These are phyloP conservation scores for Vanessa atalanta DNA, from an alignment of 1,140 invertebrate species.

Conservation along the genomic window DNA sequence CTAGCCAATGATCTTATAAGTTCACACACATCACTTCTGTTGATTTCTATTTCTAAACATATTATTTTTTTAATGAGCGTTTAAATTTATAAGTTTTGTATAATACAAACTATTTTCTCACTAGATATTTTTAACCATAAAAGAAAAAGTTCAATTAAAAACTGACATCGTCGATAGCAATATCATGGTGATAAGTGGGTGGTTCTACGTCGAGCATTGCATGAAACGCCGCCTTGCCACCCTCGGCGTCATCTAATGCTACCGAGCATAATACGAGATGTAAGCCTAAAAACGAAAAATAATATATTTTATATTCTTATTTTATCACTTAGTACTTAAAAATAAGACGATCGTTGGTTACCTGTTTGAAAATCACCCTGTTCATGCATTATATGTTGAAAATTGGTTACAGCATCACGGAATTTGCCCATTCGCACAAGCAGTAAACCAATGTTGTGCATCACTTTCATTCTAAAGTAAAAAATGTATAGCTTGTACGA, in stretches of 20 bases:
- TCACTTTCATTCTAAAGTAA: constrained; percentile 92
- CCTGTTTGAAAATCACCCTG: constrained; percentile 92
- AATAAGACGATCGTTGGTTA: constrained; percentile 37
- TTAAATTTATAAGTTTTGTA: too few species aligned
- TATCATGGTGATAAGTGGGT: constrained; percentile 67
- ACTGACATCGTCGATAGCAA: constrained; percentile 68
- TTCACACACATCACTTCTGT: too few species aligned
- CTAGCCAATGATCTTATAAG: too few species aligned
- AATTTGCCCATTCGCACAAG: constrained; percentile 98
- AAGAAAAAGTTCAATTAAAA: not conserved
- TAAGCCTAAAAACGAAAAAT: constrained; percentile 82
- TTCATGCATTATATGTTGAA: constrained; percentile 99
- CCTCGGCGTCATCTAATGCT: constrained; percentile 95
- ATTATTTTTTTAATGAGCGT: too few species aligned
- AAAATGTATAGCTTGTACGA: constrained; percentile 17
- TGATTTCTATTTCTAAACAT: too few species aligned
- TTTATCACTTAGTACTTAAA: too few species aligned
- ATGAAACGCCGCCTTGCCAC: constrained; percentile 96
- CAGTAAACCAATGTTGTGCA: constrained; percentile 98
- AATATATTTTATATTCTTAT: too few species aligned
- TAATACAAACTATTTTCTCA: too few species aligned
- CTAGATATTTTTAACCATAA: not conserved
- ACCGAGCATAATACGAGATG: constrained; percentile 97
- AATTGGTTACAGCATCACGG: constrained; percentile 96
- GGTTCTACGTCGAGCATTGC: constrained; percentile 92